A percentile compares a stretch with the other conserved stretches of the same genome.
Conservation (phyloP, 2,113 vertebrate species). For the Dromaius novaehollandiae region DNA sequence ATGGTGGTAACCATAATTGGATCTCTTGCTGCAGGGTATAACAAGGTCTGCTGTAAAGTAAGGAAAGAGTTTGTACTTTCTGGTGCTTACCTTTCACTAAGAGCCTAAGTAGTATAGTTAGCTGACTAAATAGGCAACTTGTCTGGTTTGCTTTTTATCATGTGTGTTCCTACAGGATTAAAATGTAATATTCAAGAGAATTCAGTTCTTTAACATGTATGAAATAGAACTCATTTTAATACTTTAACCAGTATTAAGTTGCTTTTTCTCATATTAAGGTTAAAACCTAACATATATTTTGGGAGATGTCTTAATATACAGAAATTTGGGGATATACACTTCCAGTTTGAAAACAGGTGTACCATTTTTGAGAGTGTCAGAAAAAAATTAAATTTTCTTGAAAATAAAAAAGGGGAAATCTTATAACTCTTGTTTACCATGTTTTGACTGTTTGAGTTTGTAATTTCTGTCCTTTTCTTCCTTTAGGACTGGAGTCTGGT, state of each 20-base stretch:
- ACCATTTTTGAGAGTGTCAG: not conserved
- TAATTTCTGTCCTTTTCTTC: slow-evolving; percentile 28
- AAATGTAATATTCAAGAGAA: not conserved
- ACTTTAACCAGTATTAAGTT: not conserved
- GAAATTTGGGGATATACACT: not conserved
- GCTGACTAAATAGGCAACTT: not conserved
- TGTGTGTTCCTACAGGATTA: not conserved
- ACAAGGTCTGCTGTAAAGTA: not conserved
- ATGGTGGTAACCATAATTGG: not conserved
- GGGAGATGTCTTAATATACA: not conserved
- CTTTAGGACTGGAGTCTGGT: not conserved
- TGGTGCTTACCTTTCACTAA: not conserved
- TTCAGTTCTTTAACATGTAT: not conserved
- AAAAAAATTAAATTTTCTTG: not conserved
- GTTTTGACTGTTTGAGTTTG: not conserved
- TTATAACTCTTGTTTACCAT: not conserved
- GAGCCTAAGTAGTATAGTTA: fast-evolving
- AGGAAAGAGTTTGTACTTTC: not conserved
- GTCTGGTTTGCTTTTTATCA: not conserved
- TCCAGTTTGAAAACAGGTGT: not conserved
- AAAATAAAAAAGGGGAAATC: not conserved
- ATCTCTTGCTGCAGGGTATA: not conserved
- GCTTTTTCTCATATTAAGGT: not conserved
- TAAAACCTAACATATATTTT: not conserved
- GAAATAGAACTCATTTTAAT: not conserved